A percentile compares a stretch with the other conserved stretches of the same genome.
Evolutionary conservation across 2,888 invertebrate species (phyloP).

Genomic region (Stramonita haemastoma): DNA sequence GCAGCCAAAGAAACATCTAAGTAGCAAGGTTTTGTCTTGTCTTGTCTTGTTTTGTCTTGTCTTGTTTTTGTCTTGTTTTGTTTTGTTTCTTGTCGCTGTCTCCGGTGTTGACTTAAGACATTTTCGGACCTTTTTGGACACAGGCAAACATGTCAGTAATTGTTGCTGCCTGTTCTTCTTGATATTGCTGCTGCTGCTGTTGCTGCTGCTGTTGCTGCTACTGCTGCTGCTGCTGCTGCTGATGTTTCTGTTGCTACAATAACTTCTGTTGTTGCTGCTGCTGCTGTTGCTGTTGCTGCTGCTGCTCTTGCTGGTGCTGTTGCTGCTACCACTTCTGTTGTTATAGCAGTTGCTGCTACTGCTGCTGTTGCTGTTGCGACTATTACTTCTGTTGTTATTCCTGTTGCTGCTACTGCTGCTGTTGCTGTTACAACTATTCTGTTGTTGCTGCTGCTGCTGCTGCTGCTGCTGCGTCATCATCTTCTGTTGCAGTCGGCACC

Average conservation of each 20-base stretch:
- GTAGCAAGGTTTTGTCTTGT: too few species aligned
- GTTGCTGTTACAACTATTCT: background rate
- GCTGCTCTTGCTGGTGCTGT: background rate
- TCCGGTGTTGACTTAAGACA: too few species aligned
- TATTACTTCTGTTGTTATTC: background rate
- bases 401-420: background rate
- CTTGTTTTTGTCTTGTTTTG: too few species aligned
- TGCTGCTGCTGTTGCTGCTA: background rate
- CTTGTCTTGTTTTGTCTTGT: too few species aligned
- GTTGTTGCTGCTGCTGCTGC: background rate
- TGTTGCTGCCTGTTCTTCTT: background rate
- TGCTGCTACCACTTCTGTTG: background rate
- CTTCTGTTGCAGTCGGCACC: too few species aligned
- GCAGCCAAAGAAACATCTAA: too few species aligned
- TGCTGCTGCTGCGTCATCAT: background rate
- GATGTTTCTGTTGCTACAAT: background rate
- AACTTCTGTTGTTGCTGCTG: background rate
- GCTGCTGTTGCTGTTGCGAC: background rate
- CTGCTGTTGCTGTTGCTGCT: background rate
- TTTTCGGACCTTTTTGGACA: too few species aligned
- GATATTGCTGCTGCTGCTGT: background rate
- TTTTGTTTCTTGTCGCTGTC: too few species aligned
- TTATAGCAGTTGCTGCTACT: background rate
- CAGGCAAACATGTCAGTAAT: too few species aligned
- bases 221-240: background rate